phyloP scores from a whole-genome alignment of 2,113 vertebrate species.

The Argyrosomus japonicus region DNA sequence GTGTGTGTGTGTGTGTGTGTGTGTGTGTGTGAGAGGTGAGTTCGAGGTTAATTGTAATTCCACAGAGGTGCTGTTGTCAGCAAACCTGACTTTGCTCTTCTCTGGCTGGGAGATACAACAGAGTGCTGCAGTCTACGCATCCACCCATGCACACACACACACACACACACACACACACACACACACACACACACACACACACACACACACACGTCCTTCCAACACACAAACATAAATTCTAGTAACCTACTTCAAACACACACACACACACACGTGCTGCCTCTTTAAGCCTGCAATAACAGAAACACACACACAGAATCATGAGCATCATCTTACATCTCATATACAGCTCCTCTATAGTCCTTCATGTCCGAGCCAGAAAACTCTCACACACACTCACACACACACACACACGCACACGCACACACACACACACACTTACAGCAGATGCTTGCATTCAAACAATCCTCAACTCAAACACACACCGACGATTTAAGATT shows the following conservation, averaged over 20 bases:
- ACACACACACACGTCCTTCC: not conserved
- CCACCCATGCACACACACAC: not conserved
- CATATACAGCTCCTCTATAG: constrained; percentile 44
- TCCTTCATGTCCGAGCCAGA: constrained; percentile 26
- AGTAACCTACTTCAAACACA: not conserved
- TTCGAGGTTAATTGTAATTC: constrained; percentile 54
- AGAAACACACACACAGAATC: not conserved
- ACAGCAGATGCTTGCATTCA: constrained; percentile 14
- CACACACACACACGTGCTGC: not conserved
- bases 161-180: not conserved
- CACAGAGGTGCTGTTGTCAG: constrained; percentile 59
- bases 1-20: not conserved
- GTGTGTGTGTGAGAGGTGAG: constrained; percentile 1
- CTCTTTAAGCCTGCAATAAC: not conserved
- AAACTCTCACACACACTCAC: not conserved
- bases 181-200: not conserved
- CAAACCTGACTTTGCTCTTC: constrained; percentile 33
- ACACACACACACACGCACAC: too few relatives aligned
- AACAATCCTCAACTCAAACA: not conserved
- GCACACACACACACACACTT: not conserved
- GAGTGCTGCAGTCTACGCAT: constrained; percentile 41
- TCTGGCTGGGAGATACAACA: constrained; percentile 40
- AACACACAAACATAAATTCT: not conserved
- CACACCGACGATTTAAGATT: not conserved
- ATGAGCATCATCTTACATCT: constrained; percentile 34